phyloP scores from a whole-genome alignment of 2,113 vertebrate genomes.

The Chloropsis cyanopogon region DNA sequence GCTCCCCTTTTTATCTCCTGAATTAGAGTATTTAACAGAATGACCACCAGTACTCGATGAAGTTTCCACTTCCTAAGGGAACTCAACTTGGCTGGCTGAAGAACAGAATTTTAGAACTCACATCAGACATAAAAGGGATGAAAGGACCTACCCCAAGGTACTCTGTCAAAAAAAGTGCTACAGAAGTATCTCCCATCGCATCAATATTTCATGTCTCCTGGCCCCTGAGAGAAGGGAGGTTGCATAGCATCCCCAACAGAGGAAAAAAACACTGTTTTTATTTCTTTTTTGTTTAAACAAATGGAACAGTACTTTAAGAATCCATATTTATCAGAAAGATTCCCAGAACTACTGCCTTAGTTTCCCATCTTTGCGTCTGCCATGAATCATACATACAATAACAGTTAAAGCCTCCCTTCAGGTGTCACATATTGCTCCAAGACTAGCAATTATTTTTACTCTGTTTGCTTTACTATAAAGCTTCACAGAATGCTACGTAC shows the following conservation, averaged over 20 bases:
- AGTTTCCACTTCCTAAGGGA: background rate
- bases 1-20: background rate
- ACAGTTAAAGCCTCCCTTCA: background rate
- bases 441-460: background rate
- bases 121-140: background rate
- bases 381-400: background rate
- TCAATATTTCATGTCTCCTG: background rate
- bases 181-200: slow-evolving; percentile 11
- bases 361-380: background rate
- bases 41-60: background rate
- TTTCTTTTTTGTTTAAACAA: background rate
- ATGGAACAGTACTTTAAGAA: background rate
- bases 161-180: slow-evolving; percentile 8
- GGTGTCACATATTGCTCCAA: background rate
- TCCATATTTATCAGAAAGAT: background rate
- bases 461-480: background rate
- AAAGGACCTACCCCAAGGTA: background rate
- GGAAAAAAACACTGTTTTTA: background rate
- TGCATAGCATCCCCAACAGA: background rate
- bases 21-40: background rate
- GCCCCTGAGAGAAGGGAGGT: background rate
- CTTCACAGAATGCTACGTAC: background rate
- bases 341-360: background rate
- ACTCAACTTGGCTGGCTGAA: background rate
- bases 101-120: slow-evolving; percentile 3